Evolutionary conservation across 2,113 vertebrate species (phyloP).

Genomic region (Phalacrocorax aristotelis): DNA sequence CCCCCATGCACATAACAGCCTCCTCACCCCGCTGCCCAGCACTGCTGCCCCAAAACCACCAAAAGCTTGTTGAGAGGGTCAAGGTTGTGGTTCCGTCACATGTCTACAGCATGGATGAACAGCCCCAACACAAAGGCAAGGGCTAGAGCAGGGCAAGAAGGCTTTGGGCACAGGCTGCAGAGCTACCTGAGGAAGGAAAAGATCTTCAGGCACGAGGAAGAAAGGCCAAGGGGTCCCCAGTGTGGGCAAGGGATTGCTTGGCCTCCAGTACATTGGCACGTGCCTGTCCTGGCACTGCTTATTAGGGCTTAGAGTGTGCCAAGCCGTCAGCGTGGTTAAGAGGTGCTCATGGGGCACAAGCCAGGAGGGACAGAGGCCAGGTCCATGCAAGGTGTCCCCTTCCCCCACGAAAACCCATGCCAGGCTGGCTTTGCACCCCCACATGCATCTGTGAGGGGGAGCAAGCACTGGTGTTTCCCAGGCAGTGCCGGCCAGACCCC

Average conservation of each 20-base stretch:
- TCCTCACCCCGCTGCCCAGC: not conserved
- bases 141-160: not conserved
- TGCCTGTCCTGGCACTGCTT: not conserved
- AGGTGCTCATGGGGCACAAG: not conserved
- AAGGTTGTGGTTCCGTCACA: not conserved
- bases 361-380: not conserved
- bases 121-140: not conserved
- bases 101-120: not conserved
- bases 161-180: not conserved
- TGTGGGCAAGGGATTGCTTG: not conserved
- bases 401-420: not conserved
- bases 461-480: not conserved
- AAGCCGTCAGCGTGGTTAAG: rapidly evolving
- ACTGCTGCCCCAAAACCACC: not conserved
- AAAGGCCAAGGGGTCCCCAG: not conserved
- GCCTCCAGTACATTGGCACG: not conserved
- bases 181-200: not conserved
- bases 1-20: not conserved
- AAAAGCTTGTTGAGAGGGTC: not conserved
- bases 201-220: not conserved
- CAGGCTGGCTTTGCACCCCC: not conserved
- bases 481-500: too few species aligned
- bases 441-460: not conserved
- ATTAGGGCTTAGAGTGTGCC: not conserved
- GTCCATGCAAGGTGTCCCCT: not conserved